Conservation (phyloP, 2,888 invertebrate genomes). For the Oscheius sp. region DNA sequence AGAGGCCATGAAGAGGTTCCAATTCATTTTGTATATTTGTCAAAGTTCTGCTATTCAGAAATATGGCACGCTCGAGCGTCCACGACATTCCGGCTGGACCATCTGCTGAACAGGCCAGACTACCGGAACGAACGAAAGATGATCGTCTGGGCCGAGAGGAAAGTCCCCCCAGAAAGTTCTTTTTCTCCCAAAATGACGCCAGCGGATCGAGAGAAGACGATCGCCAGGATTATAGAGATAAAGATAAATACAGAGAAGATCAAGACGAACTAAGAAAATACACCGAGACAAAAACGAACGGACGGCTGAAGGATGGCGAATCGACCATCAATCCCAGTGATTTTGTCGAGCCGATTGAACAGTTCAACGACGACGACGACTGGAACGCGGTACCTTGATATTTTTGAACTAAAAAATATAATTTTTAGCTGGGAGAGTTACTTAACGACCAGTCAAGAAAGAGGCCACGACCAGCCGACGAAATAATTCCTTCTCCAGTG, state of each 20-base stretch:
- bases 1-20: not conserved
- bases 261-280: too few species aligned
- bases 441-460: not conserved
- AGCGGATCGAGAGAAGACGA: too few species aligned
- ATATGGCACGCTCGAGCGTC: not conserved
- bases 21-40: too few species aligned
- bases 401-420: not conserved
- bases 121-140: not conserved
- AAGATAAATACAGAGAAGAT: too few species aligned
- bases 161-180: not conserved
- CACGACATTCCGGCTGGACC: not conserved
- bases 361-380: slow-evolving; percentile 30
- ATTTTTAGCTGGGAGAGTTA: slow-evolving; percentile 11
- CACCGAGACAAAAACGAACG: too few species aligned
- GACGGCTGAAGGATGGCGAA: not conserved
- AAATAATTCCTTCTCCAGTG: not conserved
- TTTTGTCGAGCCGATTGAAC: slow-evolving; percentile 10
- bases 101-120: not conserved
- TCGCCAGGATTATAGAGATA: too few species aligned
- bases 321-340: slow-evolving; percentile 14
- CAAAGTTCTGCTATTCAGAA: not conserved
- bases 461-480: not conserved
- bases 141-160: not conserved
- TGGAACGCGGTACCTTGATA: slow-evolving; percentile 8
- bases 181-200: too few species aligned